phyloP scores from a whole-genome alignment of 1,140 invertebrate species.

The Atta cephalotes region DNA sequence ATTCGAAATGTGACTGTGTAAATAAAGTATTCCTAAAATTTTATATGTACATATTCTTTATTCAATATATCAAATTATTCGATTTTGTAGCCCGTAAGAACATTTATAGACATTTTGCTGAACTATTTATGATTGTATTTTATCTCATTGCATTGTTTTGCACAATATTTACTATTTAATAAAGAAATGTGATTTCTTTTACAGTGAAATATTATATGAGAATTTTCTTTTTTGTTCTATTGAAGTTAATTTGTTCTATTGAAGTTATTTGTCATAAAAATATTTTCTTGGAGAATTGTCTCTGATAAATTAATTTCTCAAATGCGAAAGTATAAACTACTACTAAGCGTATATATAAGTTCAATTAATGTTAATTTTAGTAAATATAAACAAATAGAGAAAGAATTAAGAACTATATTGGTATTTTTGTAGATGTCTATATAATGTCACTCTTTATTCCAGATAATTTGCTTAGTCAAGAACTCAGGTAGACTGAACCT shows the following conservation, averaged over 20 bases:
- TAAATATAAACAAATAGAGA: background rate
- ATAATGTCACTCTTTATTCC: constrained; percentile 15
- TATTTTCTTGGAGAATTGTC: background rate
- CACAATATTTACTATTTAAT: background rate
- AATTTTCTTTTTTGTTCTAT: background rate
- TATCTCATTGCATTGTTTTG: background rate
- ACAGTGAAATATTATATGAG: background rate
- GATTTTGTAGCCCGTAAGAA: background rate
- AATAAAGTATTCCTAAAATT: background rate
- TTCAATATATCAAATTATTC: constrained; percentile 3
- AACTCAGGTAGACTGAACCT: constrained; percentile 1
- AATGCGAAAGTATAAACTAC: background rate
- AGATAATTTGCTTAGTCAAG: constrained; percentile 19
- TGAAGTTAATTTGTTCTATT: background rate
- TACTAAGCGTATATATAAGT: background rate
- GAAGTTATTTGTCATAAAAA: background rate
- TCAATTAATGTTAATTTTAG: background rate
- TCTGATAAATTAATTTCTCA: background rate
- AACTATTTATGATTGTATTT: constrained; percentile 7
- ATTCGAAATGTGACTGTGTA: background rate
- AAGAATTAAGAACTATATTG: constrained; percentile 4
- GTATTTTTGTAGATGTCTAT: background rate
- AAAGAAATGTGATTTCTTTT: background rate
- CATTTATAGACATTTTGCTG: background rate
- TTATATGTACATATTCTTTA: background rate